phyloP scores from a whole-genome alignment of 2,888 invertebrate genomes.

The Punctoribates punctum region DNA sequence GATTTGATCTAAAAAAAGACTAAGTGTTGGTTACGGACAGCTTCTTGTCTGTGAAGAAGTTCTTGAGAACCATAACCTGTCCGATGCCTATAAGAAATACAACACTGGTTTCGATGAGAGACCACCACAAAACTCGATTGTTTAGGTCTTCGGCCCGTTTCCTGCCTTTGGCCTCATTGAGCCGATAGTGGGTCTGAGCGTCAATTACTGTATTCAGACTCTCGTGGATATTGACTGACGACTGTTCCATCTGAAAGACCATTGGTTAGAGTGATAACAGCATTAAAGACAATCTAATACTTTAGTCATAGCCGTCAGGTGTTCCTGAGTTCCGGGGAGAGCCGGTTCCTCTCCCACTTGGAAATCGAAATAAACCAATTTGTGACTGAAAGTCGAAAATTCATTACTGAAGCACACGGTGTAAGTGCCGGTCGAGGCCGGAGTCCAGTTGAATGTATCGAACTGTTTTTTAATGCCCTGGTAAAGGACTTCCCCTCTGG shows the following conservation, averaged over 20 bases:
- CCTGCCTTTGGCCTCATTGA: conserved; percentile 89
- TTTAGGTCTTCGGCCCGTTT: conserved; percentile 95
- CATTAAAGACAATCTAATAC: conserved; percentile 49
- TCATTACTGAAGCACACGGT: conserved; percentile 96
- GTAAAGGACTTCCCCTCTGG: conserved; percentile 81
- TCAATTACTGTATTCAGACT: conserved; percentile 82
- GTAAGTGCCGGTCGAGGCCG: conserved; percentile 70
- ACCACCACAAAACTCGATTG: conserved; percentile 90
- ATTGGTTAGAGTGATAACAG: background rate
- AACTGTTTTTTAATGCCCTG: conserved; percentile 90
- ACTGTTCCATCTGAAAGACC: conserved; percentile 75
- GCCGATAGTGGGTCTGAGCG: conserved; percentile 92
- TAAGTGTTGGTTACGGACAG: conserved; percentile 9
- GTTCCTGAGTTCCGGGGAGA: conserved; percentile 77
- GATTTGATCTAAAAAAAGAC: conserved; percentile 4
- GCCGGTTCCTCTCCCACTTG: conserved; percentile 82
- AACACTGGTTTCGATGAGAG: conserved; percentile 77
- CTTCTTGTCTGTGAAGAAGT: conserved; percentile 75
- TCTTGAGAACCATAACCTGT: conserved; percentile 85
- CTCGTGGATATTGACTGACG: conserved; percentile 83
- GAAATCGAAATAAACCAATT: conserved; percentile 96
- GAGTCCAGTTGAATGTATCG: conserved; percentile 82
- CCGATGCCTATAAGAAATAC: conserved; percentile 79
- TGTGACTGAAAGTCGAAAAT: conserved; percentile 98
- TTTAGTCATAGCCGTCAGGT: conserved; percentile 84